Evolutionary conservation across 1,140 invertebrate species (phyloP).

Genomic region (Physella acuta): DNA sequence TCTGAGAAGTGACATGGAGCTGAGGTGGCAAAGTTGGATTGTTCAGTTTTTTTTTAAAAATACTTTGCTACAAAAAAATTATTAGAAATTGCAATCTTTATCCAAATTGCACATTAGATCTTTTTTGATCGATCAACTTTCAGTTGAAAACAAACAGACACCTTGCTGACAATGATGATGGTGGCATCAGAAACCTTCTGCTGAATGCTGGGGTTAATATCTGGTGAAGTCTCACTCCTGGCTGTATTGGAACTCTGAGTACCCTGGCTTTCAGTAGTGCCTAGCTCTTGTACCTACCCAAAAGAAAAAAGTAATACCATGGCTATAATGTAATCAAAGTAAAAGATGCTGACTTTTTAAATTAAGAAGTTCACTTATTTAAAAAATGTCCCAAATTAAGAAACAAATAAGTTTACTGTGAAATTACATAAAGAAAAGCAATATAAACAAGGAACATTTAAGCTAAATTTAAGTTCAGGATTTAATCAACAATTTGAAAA

Average conservation of each 20-base stretch:
- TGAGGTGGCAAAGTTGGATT: too few relatives aligned
- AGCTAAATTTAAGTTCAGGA: background rate
- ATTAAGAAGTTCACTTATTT: background rate
- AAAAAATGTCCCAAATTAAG: background rate
- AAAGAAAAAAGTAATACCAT: background rate
- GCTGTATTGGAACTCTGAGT: constrained; percentile 1
- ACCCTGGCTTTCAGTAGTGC: too few relatives aligned
- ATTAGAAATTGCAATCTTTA: too few relatives aligned
- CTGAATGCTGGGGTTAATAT: constrained; percentile 16
- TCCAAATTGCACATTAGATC: too few relatives aligned
- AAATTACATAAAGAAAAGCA: background rate
- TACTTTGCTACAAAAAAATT: too few relatives aligned
- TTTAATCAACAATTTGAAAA: background rate
- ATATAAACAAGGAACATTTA: constrained; percentile 1
- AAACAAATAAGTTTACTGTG: background rate
- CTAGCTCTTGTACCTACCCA: constrained; percentile 20
- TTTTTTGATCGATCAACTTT: constrained; percentile 4
- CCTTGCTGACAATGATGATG: constrained; percentile 13
- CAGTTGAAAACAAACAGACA: constrained; percentile 24
- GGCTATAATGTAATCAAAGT: background rate
- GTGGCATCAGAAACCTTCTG: constrained; percentile 13
- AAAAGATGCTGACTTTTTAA: background rate
- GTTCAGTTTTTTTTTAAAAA: too few relatives aligned
- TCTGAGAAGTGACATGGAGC: too few relatives aligned
- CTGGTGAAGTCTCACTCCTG: background rate